A percentile compares a stretch with the other conserved stretches of the same genome.
Evolutionary conservation across 2,113 vertebrate species (phyloP).

Genomic region (Prinia subflava): DNA sequence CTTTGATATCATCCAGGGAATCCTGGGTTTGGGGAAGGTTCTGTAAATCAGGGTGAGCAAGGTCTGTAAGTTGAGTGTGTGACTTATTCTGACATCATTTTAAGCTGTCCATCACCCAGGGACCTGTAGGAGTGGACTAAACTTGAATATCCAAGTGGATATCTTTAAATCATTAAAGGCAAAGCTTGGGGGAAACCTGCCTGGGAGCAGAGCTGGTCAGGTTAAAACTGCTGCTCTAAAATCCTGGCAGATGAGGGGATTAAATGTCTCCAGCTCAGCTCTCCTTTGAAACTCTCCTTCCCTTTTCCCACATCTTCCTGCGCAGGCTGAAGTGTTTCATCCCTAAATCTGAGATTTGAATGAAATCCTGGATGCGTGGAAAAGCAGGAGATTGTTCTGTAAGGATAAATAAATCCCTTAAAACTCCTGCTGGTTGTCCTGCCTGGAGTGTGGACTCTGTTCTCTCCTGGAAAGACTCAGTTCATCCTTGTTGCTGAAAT

Average conservation of each 20-base stretch:
- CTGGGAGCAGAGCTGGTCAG: background rate
- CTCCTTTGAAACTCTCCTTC: background rate
- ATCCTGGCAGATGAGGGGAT: background rate
- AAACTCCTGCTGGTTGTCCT: background rate
- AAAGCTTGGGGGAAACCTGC: background rate
- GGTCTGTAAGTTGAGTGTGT: background rate
- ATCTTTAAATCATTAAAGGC: background rate
- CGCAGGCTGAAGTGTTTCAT: background rate
- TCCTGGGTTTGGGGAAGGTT: background rate
- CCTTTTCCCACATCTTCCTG: background rate
- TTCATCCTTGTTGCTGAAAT: background rate
- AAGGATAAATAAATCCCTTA: background rate
- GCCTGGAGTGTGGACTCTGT: background rate
- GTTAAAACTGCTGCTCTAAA: background rate
- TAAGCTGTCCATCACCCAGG: background rate
- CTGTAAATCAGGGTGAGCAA: background rate
- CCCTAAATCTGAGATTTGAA: background rate
- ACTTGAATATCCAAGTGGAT: background rate
- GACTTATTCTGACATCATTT: background rate
- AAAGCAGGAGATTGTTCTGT: background rate
- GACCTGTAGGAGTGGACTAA: background rate
- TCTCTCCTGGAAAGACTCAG: background rate
- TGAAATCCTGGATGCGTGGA: fast-evolving
- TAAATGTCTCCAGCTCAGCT: background rate
- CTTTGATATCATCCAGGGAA: background rate